Evolutionary conservation across 2,888 invertebrate species (phyloP), one percentile per base, ranked within the genome.

Genomic region (Athrips mouffetella): DNA sequence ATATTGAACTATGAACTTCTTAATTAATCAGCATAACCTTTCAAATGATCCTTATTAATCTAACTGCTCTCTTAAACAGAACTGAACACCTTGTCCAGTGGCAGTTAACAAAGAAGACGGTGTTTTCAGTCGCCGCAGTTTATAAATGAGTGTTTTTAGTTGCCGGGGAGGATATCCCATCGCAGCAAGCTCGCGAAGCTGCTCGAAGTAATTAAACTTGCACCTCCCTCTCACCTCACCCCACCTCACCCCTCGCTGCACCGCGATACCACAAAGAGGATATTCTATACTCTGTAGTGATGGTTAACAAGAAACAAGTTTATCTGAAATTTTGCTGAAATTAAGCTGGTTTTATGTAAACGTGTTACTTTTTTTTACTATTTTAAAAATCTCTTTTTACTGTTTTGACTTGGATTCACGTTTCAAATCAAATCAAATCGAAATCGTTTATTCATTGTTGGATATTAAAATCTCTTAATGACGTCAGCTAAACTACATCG

Each of bases 121-220:
- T 41, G 41, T 41, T 27, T 25, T n/a, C n/a, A n/a, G n/a, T n/a
- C n/a, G n/a, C 41, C 23, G 8, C 8, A 41, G 7, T 41, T 41
- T 41, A 41, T 41, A 41, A 41, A 41, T 27, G 41, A 27, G 27
- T 15, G 27, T 41, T 41, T 41, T 41, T 41, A 41, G 27, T 27
- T 41, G 16, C 4, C 13, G n/a, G 23, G 7, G 21, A 15, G 40
- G 15, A 25, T 40, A 37, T 8, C 20, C 35, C 31, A 31, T 13
- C 31, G 31, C 15, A 15, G 13, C 13, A 13, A 8, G 11, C 13
- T 5, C 31, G 31, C 31, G 31, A 11, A 31, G 11, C 15, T 11
- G 31, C 31, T 31, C 31, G n/a, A 31, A 31, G 31, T 31, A 31
- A 31, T 31, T 31, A 31, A 31, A 31, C 15, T 31, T 31, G 15